Conservation (phyloP, 2,113 vertebrate species). For the Amblyornis subalaris region DNA sequence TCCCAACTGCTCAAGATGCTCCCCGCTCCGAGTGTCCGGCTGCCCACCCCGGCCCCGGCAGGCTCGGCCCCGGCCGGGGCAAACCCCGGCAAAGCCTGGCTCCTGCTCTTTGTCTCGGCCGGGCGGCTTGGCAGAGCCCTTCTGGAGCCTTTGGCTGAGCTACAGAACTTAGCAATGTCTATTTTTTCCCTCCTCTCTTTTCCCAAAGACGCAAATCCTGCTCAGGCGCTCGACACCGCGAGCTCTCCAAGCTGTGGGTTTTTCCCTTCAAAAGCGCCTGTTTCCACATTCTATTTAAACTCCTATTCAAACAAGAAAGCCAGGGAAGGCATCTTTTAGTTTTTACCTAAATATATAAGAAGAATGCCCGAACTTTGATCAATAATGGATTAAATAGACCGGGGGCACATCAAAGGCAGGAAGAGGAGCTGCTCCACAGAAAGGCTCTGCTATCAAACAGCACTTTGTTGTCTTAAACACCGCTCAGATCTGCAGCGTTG, state of each 20-base stretch:
- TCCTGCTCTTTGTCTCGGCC: background rate
- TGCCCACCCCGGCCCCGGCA: background rate
- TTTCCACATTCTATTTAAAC: constrained; percentile 73
- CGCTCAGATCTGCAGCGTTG: constrained; percentile 76
- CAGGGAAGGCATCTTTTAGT: constrained; percentile 84
- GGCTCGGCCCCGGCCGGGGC: constrained; percentile 41
- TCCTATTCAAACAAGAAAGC: constrained; percentile 81
- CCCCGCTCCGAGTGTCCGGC: constrained; percentile 54
- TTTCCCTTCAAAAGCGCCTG: constrained; percentile 47
- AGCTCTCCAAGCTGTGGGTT: constrained; percentile 7
- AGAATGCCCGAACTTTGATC: constrained; percentile 93
- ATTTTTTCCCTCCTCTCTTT: background rate
- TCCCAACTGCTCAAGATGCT: constrained; percentile 61
- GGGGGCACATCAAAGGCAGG: constrained; percentile 94
- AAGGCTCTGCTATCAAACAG: constrained; percentile 87
- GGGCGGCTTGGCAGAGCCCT: background rate
- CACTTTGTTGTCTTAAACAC: constrained; percentile 97
- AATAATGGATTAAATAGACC: constrained; percentile 99
- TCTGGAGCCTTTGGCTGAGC: background rate
- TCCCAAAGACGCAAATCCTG: background rate
- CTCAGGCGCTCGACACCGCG: constrained; percentile 3
- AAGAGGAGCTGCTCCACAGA: constrained; percentile 86
- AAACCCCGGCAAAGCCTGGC: constrained; percentile 26
- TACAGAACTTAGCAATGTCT: background rate
- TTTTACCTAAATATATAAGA: constrained; percentile 88